Percentiles rank a stretch among this genome's conserved stretches.
These are phyloP conservation scores for Trachelus tabidus DNA, from an alignment of 2,888 invertebrate genomes.

Conservation along the genomic window DNA sequence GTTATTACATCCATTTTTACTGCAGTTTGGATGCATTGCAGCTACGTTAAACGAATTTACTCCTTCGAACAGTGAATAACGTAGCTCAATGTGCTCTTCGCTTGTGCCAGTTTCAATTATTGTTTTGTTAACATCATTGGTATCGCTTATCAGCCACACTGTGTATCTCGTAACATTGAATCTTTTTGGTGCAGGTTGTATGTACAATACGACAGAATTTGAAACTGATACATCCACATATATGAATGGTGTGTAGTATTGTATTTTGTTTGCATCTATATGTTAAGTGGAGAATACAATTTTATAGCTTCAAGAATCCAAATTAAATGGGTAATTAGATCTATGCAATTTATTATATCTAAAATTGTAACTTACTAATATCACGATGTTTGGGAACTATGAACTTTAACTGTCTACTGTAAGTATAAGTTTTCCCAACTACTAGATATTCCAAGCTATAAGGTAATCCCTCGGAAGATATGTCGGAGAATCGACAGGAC, in stretches of 20 bases:
- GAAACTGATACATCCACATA: conserved; percentile 57
- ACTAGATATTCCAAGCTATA: conserved; percentile 51
- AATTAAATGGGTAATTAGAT: background rate
- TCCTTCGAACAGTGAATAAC: conserved; percentile 50
- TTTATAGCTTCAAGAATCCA: background rate
- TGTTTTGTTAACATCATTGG: conserved; percentile 32
- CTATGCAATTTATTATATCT: background rate
- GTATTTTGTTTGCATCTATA: conserved; percentile 25
- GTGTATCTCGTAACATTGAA: conserved; percentile 56
- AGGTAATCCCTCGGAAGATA: conserved; percentile 42
- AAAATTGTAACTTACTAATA: conserved; percentile 42
- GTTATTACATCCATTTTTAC: conserved; percentile 51
- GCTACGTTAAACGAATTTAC: conserved; percentile 58
- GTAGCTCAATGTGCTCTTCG: conserved; percentile 37
- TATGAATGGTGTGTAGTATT: conserved; percentile 51
- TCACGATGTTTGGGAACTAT: conserved; percentile 49
- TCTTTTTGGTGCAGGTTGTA: conserved; percentile 53
- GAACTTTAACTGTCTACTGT: conserved; percentile 55
- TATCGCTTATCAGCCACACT: conserved; percentile 55
- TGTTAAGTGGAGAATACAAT: background rate
- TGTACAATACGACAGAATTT: conserved; percentile 44
- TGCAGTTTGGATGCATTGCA: conserved; percentile 51
- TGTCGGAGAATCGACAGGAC: conserved; percentile 52
- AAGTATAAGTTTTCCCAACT: conserved; percentile 40
- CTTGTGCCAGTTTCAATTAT: conserved; percentile 1